These are phyloP conservation scores for Chymomyza amoena DNA, from an alignment of 2,888 invertebrate species.

Conservation along the genomic window DNA sequence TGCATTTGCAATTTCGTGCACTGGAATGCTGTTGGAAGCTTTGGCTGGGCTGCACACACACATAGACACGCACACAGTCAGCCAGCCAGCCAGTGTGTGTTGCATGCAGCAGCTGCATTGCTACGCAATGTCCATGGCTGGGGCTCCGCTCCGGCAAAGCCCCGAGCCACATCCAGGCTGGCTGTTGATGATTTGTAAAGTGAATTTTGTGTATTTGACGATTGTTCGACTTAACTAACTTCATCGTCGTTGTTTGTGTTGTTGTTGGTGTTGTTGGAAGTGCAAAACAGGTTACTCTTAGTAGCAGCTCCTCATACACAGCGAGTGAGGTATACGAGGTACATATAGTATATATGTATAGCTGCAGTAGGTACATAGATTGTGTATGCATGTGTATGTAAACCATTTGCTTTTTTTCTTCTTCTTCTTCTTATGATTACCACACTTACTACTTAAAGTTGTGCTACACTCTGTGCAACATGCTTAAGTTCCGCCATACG, in stretches of 20 bases:
- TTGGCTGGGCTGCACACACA: not conserved
- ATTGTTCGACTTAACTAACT: constrained; percentile 48
- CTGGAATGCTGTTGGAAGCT: constrained; percentile 3
- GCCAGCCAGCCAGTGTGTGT: not conserved
- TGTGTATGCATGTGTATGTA: not conserved
- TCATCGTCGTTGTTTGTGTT: not conserved
- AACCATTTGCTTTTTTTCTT: not conserved
- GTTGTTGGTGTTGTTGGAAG: not conserved
- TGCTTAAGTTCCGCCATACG: not conserved
- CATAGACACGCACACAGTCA: not conserved
- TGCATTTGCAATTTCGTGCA: not conserved
- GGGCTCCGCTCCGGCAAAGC: constrained; percentile 13
- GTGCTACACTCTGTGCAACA: not conserved
- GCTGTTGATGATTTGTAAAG: constrained; percentile 67
- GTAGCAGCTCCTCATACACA: not conserved
- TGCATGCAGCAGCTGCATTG: constrained; percentile 1
- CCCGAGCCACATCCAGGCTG: constrained; percentile 17
- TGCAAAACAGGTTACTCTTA: not conserved
- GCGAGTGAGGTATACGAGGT: not conserved
- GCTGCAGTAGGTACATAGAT: not conserved
- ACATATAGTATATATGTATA: not conserved
- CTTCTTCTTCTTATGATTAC: not conserved
- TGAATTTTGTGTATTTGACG: constrained; percentile 70
- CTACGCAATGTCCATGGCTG: not conserved
- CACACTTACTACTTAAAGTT: not conserved